Conservation (phyloP, 2,113 vertebrate species). For the Passer montanus region DNA sequence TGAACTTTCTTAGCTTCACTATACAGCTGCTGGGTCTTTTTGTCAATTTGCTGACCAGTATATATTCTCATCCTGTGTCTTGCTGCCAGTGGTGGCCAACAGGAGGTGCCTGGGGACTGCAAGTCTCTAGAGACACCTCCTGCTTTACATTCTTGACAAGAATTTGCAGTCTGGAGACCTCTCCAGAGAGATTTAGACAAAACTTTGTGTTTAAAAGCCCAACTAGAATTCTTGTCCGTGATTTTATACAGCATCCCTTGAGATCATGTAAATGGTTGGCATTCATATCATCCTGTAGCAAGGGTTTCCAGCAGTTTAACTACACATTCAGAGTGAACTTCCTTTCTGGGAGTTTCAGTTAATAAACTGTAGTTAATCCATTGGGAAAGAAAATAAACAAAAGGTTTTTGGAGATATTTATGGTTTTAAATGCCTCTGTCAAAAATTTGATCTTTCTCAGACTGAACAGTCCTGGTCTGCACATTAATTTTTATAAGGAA, state of each 20-base stretch:
- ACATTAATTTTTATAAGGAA: neutral
- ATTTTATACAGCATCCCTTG: neutral
- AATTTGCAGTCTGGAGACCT: neutral
- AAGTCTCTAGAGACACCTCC: neutral
- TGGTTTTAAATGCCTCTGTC: neutral
- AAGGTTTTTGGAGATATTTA: fast-evolving
- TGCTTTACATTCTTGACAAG: neutral
- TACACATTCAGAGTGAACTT: neutral
- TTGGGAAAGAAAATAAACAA: neutral
- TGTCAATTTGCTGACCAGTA: neutral
- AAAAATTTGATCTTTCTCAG: neutral
- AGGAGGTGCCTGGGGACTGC: neutral
- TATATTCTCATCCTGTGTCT: neutral
- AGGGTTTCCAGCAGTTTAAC: neutral
- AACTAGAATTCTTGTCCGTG: neutral
- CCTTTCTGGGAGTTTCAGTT: neutral
- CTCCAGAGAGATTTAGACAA: neutral
- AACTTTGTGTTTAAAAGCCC: neutral
- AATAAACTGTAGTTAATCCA: neutral
- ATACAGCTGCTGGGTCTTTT: neutral
- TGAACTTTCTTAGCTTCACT: neutral
- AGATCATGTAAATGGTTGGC: neutral
- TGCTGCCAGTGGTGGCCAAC: neutral
- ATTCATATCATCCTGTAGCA: neutral
- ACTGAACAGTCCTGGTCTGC: neutral